Evolutionary conservation across 2,797 vertebrate species (phyloP), one percentile per base, ranked within the genome.

Genomic region (Potorous gilbertii): DNA sequence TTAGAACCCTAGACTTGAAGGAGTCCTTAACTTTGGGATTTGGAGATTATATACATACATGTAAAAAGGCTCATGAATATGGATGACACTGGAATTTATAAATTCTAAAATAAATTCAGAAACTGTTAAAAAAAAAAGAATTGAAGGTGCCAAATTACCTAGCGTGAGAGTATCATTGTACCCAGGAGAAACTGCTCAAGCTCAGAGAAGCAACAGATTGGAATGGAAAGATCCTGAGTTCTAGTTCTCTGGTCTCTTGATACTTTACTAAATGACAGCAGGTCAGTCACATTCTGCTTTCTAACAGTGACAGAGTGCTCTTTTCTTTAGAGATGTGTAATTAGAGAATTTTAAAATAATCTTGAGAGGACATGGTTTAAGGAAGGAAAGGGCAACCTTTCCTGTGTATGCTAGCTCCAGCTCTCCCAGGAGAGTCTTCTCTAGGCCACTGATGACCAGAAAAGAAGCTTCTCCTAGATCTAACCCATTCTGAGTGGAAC

Each of bases 41-140:
- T 98, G 99, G 99, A 99, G 99, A 99, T 99, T 99, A 99, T 99
- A 98, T 98, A 98, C 98, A 99, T 98, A 98, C 97, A 93, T 98
- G 97, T 99, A 98, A 99, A 99, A 99, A 99, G 98, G 99, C 98
- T 98, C 98, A 97, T 98, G 99, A 99, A 97, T 98, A 98, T 98
- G 99, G 99, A 99, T 99, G 99, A 99, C 99, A 99, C 99, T 99
- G 99, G 99, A 99, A 99, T 99, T 99, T 99, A 99, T 98, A 98
- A 98, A 98, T 98, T 98, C 98, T 98, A 97, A 98, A 99, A 99
- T 99, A 99, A 98, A 99, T 98, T 97, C 98, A 98, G 81, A 98
- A 98, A 98, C 96, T 97, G 97, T 97, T 11, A 29, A 29, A 57
- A 57, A 29, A 56, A 57, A 29, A 29, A 57, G 5, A 57, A 57